Conservation (phyloP, 2,888 invertebrate genomes). For the Metopia argyrocephala region DNA sequence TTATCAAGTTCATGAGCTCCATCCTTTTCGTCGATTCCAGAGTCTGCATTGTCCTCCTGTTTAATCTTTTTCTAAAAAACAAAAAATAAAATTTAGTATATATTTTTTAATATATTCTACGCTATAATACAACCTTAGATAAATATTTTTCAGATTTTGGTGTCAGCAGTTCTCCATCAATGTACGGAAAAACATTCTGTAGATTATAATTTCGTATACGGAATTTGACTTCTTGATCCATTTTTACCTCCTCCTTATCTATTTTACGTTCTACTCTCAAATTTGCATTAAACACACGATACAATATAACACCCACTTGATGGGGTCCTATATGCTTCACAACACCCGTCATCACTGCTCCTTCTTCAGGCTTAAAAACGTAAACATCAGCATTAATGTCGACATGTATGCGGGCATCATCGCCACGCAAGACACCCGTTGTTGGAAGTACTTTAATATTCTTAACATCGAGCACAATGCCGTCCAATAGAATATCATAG, state of each 20-base stretch:
- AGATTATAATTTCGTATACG: slow-evolving; percentile 75
- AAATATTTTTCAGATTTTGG: slow-evolving; percentile 1
- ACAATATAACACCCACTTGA: slow-evolving; percentile 83
- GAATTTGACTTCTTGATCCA: slow-evolving; percentile 77
- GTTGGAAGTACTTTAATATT: slow-evolving; percentile 81
- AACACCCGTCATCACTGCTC: slow-evolving; percentile 80
- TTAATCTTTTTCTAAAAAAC: slow-evolving; percentile 65
- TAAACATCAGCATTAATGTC: slow-evolving; percentile 83
- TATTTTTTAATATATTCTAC: neutral
- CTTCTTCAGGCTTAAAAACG: slow-evolving; percentile 82
- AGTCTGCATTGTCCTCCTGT: slow-evolving; percentile 56
- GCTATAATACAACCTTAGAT: slow-evolving; percentile 35
- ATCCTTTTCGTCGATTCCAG: slow-evolving; percentile 66
- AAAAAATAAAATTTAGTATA: neutral
- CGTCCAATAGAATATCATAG: slow-evolving; percentile 80
- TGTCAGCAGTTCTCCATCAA: slow-evolving; percentile 75
- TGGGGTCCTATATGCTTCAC: slow-evolving; percentile 80
- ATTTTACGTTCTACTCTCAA: slow-evolving; percentile 78
- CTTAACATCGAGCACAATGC: slow-evolving; percentile 82
- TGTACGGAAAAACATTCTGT: slow-evolving; percentile 74
- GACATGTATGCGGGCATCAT: slow-evolving; percentile 81
- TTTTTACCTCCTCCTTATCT: slow-evolving; percentile 71
- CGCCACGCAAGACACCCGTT: slow-evolving; percentile 79
- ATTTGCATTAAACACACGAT: slow-evolving; percentile 83
- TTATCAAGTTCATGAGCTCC: slow-evolving; percentile 68